Evolutionary conservation across 2,113 vertebrate species (phyloP).

Genomic region (Notothenia coriiceps): DNA sequence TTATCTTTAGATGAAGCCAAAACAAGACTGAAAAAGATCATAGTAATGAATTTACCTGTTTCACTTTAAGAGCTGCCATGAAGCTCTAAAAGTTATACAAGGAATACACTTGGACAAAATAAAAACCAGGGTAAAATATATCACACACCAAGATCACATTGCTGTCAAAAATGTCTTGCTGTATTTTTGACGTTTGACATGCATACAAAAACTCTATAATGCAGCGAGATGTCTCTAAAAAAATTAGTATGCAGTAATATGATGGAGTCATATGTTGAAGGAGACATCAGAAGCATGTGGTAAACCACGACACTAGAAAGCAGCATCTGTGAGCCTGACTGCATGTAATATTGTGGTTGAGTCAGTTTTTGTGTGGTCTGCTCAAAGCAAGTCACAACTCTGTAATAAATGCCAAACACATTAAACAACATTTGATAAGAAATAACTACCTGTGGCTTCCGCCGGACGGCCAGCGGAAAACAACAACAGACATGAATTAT

Average conservation of each 20-base stretch:
- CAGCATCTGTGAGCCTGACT: slow-evolving; percentile 39
- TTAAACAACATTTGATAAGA: slow-evolving; percentile 52
- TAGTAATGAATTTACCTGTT: slow-evolving; percentile 33
- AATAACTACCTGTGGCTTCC: slow-evolving; percentile 43
- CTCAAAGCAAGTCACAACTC: slow-evolving; percentile 38
- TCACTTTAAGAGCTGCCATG: slow-evolving; percentile 25
- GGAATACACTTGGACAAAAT: background rate
- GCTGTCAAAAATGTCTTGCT: background rate
- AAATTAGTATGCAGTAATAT: background rate
- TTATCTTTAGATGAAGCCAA: slow-evolving; percentile 67
- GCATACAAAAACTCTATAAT: background rate
- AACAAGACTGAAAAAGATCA: slow-evolving; percentile 36
- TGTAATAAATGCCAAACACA: slow-evolving; percentile 32
- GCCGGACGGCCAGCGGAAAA: slow-evolving; percentile 19
- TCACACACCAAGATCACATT: no score
- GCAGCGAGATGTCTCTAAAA: background rate
- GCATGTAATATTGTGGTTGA: slow-evolving; percentile 50
- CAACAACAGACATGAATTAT: slow-evolving; percentile 45
- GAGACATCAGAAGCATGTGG: slow-evolving; percentile 8
- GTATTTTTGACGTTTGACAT: background rate
- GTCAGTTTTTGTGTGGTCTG: slow-evolving; percentile 25
- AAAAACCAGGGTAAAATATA: no score
- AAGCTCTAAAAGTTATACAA: background rate
- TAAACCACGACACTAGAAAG: slow-evolving; percentile 17
- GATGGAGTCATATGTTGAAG: background rate